Percentiles rank a stretch among this genome's conserved stretches.
phyloP scores from a whole-genome alignment of 1,140 invertebrate species.

The Megalonaias nervosa region DNA sequence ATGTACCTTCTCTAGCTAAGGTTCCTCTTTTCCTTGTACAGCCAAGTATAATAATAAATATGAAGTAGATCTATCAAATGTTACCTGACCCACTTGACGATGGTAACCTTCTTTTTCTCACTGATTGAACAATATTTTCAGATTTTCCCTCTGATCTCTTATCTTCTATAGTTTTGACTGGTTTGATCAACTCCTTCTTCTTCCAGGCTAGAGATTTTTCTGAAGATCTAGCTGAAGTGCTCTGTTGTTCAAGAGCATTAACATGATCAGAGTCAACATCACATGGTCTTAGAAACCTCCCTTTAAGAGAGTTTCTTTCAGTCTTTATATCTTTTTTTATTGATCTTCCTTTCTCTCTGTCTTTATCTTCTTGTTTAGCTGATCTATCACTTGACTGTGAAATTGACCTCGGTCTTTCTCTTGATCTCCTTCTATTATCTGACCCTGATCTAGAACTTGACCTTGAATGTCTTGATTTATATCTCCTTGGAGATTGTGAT shows the following conservation, averaged over 20 bases:
- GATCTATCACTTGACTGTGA: conserved; percentile 23
- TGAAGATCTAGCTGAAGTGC: neutral
- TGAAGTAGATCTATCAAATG: too few species aligned
- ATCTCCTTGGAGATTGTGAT: conserved; percentile 10
- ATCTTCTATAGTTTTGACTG: neutral
- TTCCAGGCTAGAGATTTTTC: conserved; percentile 22
- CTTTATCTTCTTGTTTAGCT: conserved; percentile 20
- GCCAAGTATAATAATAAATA: too few species aligned
- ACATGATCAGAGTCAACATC: conserved; percentile 2
- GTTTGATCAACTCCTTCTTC: conserved; percentile 37
- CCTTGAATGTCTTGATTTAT: conserved; percentile 15
- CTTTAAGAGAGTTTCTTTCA: conserved; percentile 18
- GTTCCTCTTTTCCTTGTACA: too few species aligned
- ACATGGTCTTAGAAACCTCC: conserved; percentile 29
- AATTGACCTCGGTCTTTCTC: conserved; percentile 18
- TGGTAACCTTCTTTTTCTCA: too few species aligned
- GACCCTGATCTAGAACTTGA: neutral
- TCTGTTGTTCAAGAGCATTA: neutral
- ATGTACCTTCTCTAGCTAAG: too few species aligned
- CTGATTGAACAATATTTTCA: too few species aligned
- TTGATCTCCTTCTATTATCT: neutral
- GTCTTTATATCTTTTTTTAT: conserved; percentile 8
- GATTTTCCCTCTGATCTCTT: neutral
- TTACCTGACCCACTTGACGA: too few species aligned
- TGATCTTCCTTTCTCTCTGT: conserved; percentile 6